A percentile compares a stretch with the other conserved stretches of the same genome.
Evolutionary conservation across 2,113 vertebrate genomes (phyloP).

Genomic region (Lucifuga dentata): DNA sequence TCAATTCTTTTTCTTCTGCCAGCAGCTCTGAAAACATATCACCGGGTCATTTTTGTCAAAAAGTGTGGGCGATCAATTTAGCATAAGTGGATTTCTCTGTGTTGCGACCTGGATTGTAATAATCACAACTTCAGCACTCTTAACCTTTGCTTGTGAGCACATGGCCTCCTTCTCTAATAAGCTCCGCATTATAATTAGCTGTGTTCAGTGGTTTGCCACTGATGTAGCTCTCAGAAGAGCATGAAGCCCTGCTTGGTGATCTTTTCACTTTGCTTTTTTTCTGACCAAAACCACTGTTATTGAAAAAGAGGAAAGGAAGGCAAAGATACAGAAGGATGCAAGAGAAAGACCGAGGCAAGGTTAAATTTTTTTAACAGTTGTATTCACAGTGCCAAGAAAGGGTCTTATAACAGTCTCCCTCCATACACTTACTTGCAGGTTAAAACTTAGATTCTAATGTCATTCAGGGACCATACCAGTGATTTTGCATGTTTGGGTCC

Average conservation of each 20-base stretch:
- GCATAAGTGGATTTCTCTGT: constrained; percentile 39
- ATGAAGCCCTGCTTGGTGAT: constrained; percentile 5
- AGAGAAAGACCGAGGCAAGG: no score
- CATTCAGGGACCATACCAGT: no score
- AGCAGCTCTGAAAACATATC: constrained; percentile 16
- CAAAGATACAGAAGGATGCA: not conserved
- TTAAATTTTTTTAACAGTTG: not conserved
- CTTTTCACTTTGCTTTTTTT: constrained; percentile 20
- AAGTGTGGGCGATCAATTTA: constrained; percentile 40
- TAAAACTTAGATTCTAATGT: no score
- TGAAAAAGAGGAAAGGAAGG: not conserved
- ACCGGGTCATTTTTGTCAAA: constrained; percentile 23
- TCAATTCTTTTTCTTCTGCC: not conserved
- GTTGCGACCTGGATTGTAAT: constrained; percentile 53
- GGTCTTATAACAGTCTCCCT: no score
- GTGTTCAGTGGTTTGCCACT: constrained; percentile 21
- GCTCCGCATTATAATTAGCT: constrained; percentile 37
- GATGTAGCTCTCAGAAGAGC: constrained; percentile 34
- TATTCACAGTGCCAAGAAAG: no score
- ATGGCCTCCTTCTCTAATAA: constrained; percentile 40
- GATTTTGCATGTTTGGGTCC: no score
- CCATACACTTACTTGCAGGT: no score
- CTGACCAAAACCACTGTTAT: constrained; percentile 1
- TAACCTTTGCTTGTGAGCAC: constrained; percentile 58
- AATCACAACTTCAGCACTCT: constrained; percentile 48